These are phyloP conservation scores for Botia almorhae DNA, from an alignment of 2,797 vertebrate genomes.

Conservation along the genomic window DNA sequence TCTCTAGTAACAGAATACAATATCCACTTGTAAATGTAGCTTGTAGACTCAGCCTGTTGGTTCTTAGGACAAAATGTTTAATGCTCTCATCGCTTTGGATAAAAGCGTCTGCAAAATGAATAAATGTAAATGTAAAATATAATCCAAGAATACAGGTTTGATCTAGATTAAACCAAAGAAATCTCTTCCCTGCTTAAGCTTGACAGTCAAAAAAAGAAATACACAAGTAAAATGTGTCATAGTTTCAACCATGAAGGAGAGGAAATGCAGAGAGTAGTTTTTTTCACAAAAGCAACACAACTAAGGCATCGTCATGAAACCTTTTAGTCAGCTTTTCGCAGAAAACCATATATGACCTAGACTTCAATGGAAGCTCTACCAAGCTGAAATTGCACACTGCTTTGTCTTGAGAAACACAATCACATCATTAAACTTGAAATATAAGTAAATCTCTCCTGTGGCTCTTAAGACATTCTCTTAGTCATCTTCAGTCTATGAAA, in stretches of 20 bases:
- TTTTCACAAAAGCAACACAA: neutral
- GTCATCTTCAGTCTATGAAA: constrained; percentile 11
- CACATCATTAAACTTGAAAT: constrained; percentile 24
- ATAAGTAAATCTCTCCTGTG: neutral
- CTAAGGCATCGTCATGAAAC: neutral
- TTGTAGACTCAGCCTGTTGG: too few species aligned
- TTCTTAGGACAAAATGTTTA: too few species aligned
- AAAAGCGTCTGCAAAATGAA: too few species aligned
- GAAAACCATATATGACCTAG: neutral
- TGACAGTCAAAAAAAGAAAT: neutral
- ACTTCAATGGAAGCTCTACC: neutral
- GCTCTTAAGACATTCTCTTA: neutral
- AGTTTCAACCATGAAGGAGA: neutral
- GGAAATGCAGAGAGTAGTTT: constrained; percentile 13
- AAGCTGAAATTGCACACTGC: constrained; percentile 27
- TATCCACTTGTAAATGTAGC: too few species aligned
- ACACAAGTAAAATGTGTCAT: neutral
- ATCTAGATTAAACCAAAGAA: neutral
- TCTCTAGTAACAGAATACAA: too few species aligned
- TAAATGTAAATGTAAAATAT: too few species aligned
- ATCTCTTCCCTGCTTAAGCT: neutral
- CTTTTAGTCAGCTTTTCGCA: neutral
- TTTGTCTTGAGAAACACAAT: neutral
- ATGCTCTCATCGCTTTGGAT: too few species aligned
- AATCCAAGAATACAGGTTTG: neutral